A percentile compares a stretch with the other conserved stretches of the same genome.
phyloP scores from a whole-genome alignment of 2,797 vertebrate species.

The Rousettus madagascariensis region DNA sequence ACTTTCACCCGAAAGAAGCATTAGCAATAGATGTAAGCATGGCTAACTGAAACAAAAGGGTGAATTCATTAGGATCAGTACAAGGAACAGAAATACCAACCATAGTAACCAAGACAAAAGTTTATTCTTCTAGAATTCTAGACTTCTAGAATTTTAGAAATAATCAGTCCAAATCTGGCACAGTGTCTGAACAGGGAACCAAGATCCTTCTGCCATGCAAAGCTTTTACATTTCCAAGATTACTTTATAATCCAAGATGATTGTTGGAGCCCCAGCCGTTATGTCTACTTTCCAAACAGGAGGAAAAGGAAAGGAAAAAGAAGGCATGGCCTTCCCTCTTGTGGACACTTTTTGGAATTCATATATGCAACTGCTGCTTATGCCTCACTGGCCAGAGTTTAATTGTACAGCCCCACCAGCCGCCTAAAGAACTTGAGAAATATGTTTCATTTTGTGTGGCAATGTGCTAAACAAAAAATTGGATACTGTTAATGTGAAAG shows the following conservation, averaged over 20 bases:
- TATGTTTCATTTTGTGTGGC: background rate
- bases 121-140: background rate
- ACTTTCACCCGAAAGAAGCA: slow-evolving; percentile 15
- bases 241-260: background rate
- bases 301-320: background rate
- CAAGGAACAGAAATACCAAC: background rate
- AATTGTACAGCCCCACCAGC: background rate
- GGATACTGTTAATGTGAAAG: background rate
- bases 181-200: background rate
- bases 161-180: background rate
- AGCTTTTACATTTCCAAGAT: background rate
- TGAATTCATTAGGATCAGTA: background rate
- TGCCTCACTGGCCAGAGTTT: background rate
- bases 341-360: background rate
- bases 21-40: background rate
- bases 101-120: background rate
- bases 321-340: background rate
- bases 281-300: background rate
- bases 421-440: background rate
- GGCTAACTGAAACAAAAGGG: slow-evolving; percentile 4
- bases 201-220: background rate
- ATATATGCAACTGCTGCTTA: background rate
- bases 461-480: background rate
- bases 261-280: background rate
- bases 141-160: slow-evolving; percentile 11